Base-by-base conservation (phyloP, 2,888 invertebrate species). In the Netelia melanura region DNA sequence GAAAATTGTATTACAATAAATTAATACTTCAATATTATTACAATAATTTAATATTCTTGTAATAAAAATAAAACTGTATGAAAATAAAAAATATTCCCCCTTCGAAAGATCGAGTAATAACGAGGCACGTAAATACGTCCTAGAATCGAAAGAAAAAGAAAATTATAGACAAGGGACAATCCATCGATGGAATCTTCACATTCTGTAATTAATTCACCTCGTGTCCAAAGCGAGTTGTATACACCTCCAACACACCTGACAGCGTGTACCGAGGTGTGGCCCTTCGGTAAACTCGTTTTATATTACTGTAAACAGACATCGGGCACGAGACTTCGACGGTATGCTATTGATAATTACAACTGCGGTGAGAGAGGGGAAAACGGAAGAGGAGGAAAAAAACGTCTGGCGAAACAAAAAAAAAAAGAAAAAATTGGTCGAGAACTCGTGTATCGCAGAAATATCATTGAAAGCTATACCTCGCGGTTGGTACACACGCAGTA, bases 401-500 rank as follows among this genome's bases (percentile, higher is more conserved):
- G 3, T 14, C 14, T 48, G 11, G 38, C 21, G 21, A 21, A 30
- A 38, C 6, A 38, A 6, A 38, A 5, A 38, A 70, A 74, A 74
- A 14, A 58, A 62, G 6, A 21, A 52, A 58, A 48, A 17, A 58
- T 44, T 21, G 10, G 14, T 61, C 68, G 58, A 14, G 61, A 54
- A 64, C 48, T 80, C 65, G 64, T 72, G 68, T n/a, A 54, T 68
- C 68, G 61, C 72, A 43, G 62, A 68, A 77, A 81, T 81, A 78
- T 81, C 64, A 68, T 30, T 75, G 72, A 75, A 78, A 81, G 62
- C 48, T 48, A 75, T 77, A 72, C 23, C 56, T 44, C 23, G 62
- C 62, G 10, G 38, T 38, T 38, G 68, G 25, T 64, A 48, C 78
- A 78, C 74, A 84, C 81, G 78, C 84, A 78, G 77, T 78, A 78